A percentile compares a stretch with the other conserved stretches of the same genome.
These are phyloP conservation scores for Meloe dianella DNA, from an alignment of 2,888 invertebrate species.

Conservation along the genomic window DNA sequence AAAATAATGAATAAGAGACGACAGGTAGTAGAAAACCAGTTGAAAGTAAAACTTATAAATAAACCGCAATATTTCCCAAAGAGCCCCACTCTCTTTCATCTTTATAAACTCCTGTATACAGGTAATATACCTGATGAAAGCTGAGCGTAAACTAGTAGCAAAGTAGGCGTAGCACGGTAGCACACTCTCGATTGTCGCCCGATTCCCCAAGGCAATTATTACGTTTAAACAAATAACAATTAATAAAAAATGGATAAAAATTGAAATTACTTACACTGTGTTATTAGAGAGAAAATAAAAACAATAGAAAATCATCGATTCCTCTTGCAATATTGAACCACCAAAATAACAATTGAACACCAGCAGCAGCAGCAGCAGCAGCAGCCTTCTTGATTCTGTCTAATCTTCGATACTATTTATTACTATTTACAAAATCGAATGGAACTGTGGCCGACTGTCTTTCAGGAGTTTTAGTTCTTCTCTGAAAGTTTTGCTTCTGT, in stretches of 20 bases:
- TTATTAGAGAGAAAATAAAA: too few species aligned
- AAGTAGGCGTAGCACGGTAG: constrained; percentile 35
- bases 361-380: too few species aligned
- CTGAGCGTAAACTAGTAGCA: constrained; percentile 42
- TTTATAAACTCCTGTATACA: not conserved
- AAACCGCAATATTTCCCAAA: constrained; percentile 12
- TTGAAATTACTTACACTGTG: too few species aligned
- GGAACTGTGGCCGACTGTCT: constrained; percentile 34
- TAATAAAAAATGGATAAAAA: too few species aligned
- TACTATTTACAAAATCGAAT: too few species aligned
- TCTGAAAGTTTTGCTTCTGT: constrained; percentile 56
- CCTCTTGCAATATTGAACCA: too few species aligned
- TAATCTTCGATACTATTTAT: too few species aligned
- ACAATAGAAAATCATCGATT: too few species aligned
- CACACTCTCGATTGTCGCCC: constrained; percentile 14
- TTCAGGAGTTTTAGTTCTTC: constrained; percentile 41
- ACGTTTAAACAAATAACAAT: too few species aligned
- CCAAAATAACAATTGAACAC: too few species aligned
- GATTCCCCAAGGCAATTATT: constrained; percentile 6
- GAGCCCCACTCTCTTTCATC: constrained; percentile 19
- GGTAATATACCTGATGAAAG: constrained; percentile 25
- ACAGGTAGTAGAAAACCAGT: constrained; percentile 12
- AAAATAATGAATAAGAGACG: constrained; percentile 2
- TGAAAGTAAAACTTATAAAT: constrained; percentile 20
- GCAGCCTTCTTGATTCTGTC: too few species aligned